Evolutionary conservation across 1,140 invertebrate species (phyloP), one percentile per base, ranked within the genome.

Genomic region (Galendromus occidentalis): DNA sequence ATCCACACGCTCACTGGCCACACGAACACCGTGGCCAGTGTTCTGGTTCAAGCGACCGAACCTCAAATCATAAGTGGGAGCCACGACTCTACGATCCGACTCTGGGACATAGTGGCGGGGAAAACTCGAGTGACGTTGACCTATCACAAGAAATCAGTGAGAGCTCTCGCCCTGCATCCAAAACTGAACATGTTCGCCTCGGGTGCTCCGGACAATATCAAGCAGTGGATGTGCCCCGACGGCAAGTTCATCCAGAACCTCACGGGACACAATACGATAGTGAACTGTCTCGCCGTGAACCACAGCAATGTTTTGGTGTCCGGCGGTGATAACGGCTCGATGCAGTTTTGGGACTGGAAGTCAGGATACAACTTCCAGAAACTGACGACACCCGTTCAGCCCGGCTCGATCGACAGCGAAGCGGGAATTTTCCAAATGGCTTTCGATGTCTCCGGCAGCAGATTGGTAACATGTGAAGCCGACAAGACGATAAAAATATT

Each of bases 401-500:
- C 95, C 0, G 96, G 94, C n/a, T 98, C 93, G 1, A 97, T 99
- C 84, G 95, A 98, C 75, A 95, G 89, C 64, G 94, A 99, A 79
- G 87, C 91, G 33, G 95, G 94, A 55, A 90, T 99, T 68, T 98
- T 96, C 78, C 85, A 91, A 59, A 85, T 95, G 80, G 85, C 82
- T 2, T 99, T 91, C 78, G 95, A 99, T 75, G 85, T 89, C 66
- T 92, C 89, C 66, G 91, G 92, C 42, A 86, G 85, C 14, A 80
- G 96, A 65, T 81, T 99, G 47, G 88, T 98, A 65, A 96, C 94
- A 1, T 88, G 88, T 5, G 96, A 99, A 78, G 93, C 94, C 6
- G 96, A 99, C 76, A 99, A 99, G 79, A 98, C 93, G 0, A 93
- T 99, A 67, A 99, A 99, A 82, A 87, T 99, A 68, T 98, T 98